phyloP scores from a whole-genome alignment of 2,797 vertebrate species.

The Channallabes apus region DNA sequence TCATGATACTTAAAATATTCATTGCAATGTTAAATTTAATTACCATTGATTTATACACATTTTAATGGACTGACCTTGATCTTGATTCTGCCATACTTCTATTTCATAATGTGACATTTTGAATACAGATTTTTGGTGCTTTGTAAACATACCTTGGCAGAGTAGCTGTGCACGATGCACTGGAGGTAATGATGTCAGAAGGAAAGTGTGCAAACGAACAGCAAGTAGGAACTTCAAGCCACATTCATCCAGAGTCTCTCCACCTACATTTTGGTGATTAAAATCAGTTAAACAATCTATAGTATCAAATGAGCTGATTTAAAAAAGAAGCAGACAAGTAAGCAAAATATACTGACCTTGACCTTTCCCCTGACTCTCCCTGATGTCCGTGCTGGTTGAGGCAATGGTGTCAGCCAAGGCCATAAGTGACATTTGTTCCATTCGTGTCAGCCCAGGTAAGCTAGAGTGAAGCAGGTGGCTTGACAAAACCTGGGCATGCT shows the following conservation, averaged over 20 bases:
- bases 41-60: too few relatives aligned
- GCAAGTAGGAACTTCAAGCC: conserved; percentile 94
- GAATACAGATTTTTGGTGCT: background rate
- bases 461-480: conserved; percentile 93
- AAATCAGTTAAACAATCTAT: background rate
- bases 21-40: too few relatives aligned
- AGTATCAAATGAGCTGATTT: background rate
- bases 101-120: background rate
- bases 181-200: conserved; percentile 90
- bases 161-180: conserved; percentile 87
- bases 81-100: background rate
- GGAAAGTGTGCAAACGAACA: conserved; percentile 92
- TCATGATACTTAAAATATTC: too few relatives aligned
- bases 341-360: conserved; percentile 72
- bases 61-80: too few relatives aligned
- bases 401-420: conserved; percentile 95
- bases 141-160: conserved; percentile 81
- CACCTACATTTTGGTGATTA: conserved; percentile 71
- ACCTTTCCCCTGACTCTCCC: conserved; percentile 85
- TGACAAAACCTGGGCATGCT: conserved; percentile 93
- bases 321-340: conserved; percentile 3
- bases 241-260: conserved; percentile 96
- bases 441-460: conserved; percentile 91
- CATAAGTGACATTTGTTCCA: conserved; percentile 99
- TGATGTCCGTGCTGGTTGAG: conserved; percentile 92